Evolutionary conservation across 2,797 vertebrate species (phyloP), one percentile per base, ranked within the genome.

Genomic region (Danionella dracula): DNA sequence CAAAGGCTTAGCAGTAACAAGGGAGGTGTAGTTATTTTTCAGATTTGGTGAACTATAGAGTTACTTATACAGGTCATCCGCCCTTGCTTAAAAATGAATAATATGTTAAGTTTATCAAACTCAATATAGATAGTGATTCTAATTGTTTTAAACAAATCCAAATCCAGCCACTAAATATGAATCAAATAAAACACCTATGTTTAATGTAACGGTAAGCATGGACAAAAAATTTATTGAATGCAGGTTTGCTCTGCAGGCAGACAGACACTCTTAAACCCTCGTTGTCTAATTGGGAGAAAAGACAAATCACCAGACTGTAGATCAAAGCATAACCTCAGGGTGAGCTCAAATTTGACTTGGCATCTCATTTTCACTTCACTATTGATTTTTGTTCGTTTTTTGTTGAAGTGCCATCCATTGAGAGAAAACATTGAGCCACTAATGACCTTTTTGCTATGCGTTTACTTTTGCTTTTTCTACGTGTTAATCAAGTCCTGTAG

Each of bases 371-470:
- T 5, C 29, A 8, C 37, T 21, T 11, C 9, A 35, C 38, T 53
- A 45, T 45, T 64, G 49, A 53, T 44, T 64, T 53, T 23, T 44
- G 15, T 35, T 6, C 16, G 17, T 60, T 27, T 23, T 29, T 31
- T 31, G 40, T 54, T 54, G 17, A 54, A 54, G 29, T 42, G 3
- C 44, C 49, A 21, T 64, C 31, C 29, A 35, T 65, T 65, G 44
- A 54, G 6, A 27, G 46, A 45, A 44, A 64, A 65, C 49, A 54
- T 12, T 16, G 17, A n/a, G 34, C 4, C 10, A 63, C 35, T 11
- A 31, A 19, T 32, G 20, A 53, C 37, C 48, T 53, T 12, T 51
- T 23, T 19, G 9, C 37, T 42, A 64, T 53, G 20, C n/a, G 49
- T 49, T 54, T 8, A 6, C 12, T 57, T 57, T 10, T 29, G 23